Evolutionary conservation across 2,113 vertebrate genomes (phyloP), one percentile per base, ranked within the genome.

Genomic region (Scatophagus argus): DNA sequence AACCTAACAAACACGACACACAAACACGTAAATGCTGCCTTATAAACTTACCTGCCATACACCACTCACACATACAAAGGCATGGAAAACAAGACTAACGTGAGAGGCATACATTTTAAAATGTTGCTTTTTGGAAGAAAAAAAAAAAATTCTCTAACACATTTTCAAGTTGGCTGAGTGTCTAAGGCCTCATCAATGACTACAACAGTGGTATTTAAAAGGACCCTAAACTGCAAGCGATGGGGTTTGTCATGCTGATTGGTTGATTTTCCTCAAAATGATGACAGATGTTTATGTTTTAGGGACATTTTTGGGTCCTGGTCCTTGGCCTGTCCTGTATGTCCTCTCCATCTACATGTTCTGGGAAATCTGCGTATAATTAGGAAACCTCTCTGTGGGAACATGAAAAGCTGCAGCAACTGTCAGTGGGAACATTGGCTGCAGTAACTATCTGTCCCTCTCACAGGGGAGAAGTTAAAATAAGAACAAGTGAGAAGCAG

Each of bases 1-100:
- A 99, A 99, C 92, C 98, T 99, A 88, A 72, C 6, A 65, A 25
- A 39, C 14, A 86, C 7, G 60, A 55, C 17, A 69, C 9, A 55
- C 7, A 47, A 39, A 59, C 13, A 31, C 31, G 25, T 43, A 31
- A 43, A 46, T 19, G 49, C 31, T 70, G 2, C 41, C 43, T 16
- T 23, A 32, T 3, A 31, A 16, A 39, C 23, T 0, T 17, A 3
- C 9, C 9, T 6, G 4, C 34, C 38, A 29, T 17, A 74, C 11
- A 54, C 43, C n/a, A n/a, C n/a, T n/a, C n/a, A 49, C n/a, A 71
- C 0, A 25, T 9, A 41, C 52, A 36, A 13, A 47, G n/a, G 29
- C 29, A 25, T 2, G 1, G 5, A 14, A 41, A 41, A 12, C 39
- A 41, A 4, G 39, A 2, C 4, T 2, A 32, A 32, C 1, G 11